These are phyloP conservation scores for Agrotis exclamationis DNA, from an alignment of 2,888 invertebrate genomes.

Conservation along the genomic window DNA sequence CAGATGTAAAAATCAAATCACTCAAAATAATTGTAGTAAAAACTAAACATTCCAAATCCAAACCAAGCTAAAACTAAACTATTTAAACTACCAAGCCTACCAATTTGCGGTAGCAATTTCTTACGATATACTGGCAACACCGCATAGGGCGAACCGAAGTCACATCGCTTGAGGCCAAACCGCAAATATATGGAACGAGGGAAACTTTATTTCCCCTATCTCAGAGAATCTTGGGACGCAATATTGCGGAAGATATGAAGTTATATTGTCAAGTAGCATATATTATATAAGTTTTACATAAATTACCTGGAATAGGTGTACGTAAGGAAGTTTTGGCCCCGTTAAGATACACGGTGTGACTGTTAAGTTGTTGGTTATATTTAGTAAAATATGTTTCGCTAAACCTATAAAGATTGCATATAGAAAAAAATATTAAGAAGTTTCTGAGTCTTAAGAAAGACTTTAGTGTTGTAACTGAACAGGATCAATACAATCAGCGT, in stretches of 20 bases:
- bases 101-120: constrained; percentile 55
- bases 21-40: not conserved
- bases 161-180: constrained; percentile 64
- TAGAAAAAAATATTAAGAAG: not conserved
- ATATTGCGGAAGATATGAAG: constrained; percentile 65
- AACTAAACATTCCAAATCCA: not conserved
- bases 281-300: constrained; percentile 63
- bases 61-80: constrained; percentile 34
- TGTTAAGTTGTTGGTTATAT: not conserved
- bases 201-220: constrained; percentile 70
- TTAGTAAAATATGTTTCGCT: not conserved
- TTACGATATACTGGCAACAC: constrained; percentile 56
- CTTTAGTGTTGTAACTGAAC: not conserved
- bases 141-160: constrained; percentile 38
- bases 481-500: not conserved
- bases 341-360: constrained; percentile 13
- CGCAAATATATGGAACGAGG: constrained; percentile 69
- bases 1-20: too few species aligned
- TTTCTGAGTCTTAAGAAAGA: not conserved
- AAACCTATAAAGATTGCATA: not conserved
- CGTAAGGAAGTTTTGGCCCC: constrained; percentile 25
- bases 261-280: constrained; percentile 61
- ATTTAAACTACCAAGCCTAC: constrained; percentile 35
- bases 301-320: constrained; percentile 51
- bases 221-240: constrained; percentile 59